A percentile compares a stretch with the other conserved stretches of the same genome.
phyloP scores from a whole-genome alignment of 1,140 invertebrate species.

The Varroa destructor region DNA sequence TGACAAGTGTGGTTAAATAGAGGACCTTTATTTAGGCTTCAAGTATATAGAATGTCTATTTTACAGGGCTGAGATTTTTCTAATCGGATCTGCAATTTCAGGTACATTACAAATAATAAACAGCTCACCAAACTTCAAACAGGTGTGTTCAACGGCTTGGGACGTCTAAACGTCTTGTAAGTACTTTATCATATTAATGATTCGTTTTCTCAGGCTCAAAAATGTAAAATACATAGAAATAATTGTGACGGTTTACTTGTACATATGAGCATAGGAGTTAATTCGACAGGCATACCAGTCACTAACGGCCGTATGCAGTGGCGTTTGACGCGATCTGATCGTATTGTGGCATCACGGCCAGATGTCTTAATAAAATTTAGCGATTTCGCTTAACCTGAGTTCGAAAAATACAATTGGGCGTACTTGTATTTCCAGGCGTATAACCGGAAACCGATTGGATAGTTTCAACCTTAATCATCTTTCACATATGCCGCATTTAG shows the following conservation, averaged over 20 bases:
- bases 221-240: too few species aligned
- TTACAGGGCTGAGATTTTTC: too few species aligned
- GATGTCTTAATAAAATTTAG: neutral
- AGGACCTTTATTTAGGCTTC: too few species aligned
- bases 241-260: too few species aligned
- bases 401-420: too few species aligned
- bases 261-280: too few species aligned
- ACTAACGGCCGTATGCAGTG: too few species aligned
- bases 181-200: neutral
- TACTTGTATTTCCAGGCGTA: neutral
- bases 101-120: conserved; percentile 23
- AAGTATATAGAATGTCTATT: too few species aligned
- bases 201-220: neutral
- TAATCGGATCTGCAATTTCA: neutral
- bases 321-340: too few species aligned
- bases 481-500: conserved; percentile 6
- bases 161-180: conserved; percentile 10
- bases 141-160: conserved; percentile 23
- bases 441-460: conserved; percentile 18
- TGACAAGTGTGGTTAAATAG: too few species aligned
- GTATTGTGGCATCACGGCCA: neutral
- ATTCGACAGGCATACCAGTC: too few species aligned
- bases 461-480: conserved; percentile 12
- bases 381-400: too few species aligned
- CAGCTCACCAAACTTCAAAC: neutral